Evolutionary conservation across 2,888 invertebrate species (phyloP).

Genomic region (Pterostichus madidus): DNA sequence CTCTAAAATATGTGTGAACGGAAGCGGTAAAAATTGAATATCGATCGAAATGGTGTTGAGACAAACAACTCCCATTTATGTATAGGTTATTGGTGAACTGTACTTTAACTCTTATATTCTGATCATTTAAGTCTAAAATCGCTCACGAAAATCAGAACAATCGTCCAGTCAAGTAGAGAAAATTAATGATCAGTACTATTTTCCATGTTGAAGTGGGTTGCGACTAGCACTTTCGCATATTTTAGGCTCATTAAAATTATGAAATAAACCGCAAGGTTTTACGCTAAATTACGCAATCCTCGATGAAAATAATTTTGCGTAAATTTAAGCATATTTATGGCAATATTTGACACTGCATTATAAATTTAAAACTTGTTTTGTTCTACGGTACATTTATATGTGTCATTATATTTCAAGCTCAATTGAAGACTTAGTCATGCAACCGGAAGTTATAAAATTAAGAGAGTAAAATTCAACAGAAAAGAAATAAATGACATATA

Average conservation of each 20-base stretch:
- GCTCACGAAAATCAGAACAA: not conserved
- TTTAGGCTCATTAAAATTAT: constrained; percentile 35
- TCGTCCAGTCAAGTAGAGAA: constrained; percentile 24
- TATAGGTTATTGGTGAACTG: not conserved
- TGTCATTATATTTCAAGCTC: too few relatives aligned
- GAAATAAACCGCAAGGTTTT: constrained; percentile 1
- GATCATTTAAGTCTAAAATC: constrained; percentile 7
- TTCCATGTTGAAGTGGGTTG: constrained; percentile 24
- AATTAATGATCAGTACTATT: constrained; percentile 41
- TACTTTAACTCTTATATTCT: constrained; percentile 2
- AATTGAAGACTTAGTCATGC: too few relatives aligned
- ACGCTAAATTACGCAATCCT: constrained; percentile 14
- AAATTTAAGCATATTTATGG: constrained; percentile 2
- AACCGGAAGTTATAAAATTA: not conserved
- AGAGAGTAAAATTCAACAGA: not conserved
- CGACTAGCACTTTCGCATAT: not conserved
- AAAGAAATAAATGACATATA: not conserved
- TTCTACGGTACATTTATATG: not conserved
- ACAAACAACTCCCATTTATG: not conserved
- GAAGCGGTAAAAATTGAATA: constrained; percentile 32
- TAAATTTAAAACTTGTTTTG: not conserved
- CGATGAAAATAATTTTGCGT: constrained; percentile 33
- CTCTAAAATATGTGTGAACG: not conserved
- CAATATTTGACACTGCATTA: not conserved
- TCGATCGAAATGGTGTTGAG: constrained; percentile 11